A percentile compares a stretch with the other conserved stretches of the same genome.
Conservation (phyloP, 2,797 vertebrate species). For the Eleutherodactylus coqui region DNA sequence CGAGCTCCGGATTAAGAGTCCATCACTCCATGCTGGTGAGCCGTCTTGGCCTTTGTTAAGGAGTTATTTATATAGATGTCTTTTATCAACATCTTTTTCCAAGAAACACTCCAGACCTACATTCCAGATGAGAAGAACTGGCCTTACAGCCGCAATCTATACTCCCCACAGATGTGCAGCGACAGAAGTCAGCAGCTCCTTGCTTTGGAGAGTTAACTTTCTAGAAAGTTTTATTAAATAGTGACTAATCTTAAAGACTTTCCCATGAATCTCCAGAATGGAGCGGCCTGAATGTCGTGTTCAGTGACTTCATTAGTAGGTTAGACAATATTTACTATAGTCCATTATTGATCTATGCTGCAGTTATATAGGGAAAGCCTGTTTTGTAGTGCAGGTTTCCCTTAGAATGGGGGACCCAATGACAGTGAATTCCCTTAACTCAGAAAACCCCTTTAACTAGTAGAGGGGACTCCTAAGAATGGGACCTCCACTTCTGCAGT, state of each 20-base stretch:
- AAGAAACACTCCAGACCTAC: slow-evolving; percentile 37
- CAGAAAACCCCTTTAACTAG: not conserved
- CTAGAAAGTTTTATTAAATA: not conserved
- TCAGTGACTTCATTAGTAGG: not conserved
- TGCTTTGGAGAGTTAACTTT: not conserved
- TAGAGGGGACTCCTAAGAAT: not conserved
- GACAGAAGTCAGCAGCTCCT: slow-evolving; percentile 20
- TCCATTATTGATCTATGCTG: not conserved
- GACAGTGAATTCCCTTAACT: too few relatives aligned
- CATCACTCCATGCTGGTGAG: too few relatives aligned
- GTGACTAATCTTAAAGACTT: not conserved
- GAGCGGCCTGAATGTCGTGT: not conserved
- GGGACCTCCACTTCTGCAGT: not conserved
- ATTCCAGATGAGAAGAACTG: slow-evolving; percentile 37
- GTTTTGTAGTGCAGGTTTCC: not conserved
- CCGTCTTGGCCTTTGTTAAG: not conserved
- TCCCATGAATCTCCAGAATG: not conserved
- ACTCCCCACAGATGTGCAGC: slow-evolving; percentile 41
- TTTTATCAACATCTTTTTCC: slow-evolving; percentile 49
- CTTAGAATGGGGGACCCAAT: too few relatives aligned
- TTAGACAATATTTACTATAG: not conserved
- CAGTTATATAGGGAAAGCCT: not conserved
- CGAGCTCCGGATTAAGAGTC: not conserved
- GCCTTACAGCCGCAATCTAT: slow-evolving; percentile 33
- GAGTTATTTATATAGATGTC: slow-evolving; percentile 45